These are phyloP conservation scores for Danio choprae DNA, from an alignment of 2,797 vertebrate species.

Conservation along the genomic window DNA sequence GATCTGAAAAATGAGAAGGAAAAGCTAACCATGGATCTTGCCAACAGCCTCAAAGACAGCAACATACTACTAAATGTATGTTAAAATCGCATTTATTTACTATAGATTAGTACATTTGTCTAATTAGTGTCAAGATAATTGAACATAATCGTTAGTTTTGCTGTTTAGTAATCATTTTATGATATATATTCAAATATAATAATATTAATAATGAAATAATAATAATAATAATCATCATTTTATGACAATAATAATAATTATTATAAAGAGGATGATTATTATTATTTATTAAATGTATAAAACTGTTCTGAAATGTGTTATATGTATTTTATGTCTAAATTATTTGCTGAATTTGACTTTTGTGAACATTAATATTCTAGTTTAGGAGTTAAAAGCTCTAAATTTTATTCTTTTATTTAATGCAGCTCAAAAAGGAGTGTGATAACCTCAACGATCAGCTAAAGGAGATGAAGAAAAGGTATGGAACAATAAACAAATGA, in stretches of 20 bases:
- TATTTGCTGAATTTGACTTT: slow-evolving; percentile 34
- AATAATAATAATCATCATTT: too few relatives aligned
- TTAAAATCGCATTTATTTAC: background rate
- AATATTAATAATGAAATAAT: too few relatives aligned
- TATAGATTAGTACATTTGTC: background rate
- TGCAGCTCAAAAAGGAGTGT: slow-evolving; percentile 88
- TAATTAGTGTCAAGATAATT: background rate
- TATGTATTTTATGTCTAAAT: slow-evolving; percentile 46
- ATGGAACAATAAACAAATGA: slow-evolving; percentile 16
- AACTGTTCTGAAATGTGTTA: background rate
- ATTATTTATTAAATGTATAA: too few relatives aligned
- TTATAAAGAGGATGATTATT: too few relatives aligned
- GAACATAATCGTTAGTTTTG: too few relatives aligned
- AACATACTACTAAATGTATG: slow-evolving; percentile 77
- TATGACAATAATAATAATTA: too few relatives aligned
- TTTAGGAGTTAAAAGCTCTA: background rate
- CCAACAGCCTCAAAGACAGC: slow-evolving; percentile 81
- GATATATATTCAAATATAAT: too few relatives aligned
- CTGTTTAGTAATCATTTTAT: too few relatives aligned
- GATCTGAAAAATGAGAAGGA: slow-evolving; percentile 87
- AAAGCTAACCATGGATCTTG: slow-evolving; percentile 85
- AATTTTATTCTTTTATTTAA: slow-evolving; percentile 31
- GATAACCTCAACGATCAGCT: slow-evolving; percentile 90
- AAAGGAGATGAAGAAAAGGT: slow-evolving; percentile 94
- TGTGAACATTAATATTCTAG: background rate